A percentile compares a stretch with the other conserved stretches of the same genome.
Evolutionary conservation across 2,888 invertebrate species (phyloP).

Genomic region (Reticulitermes lucifugus): DNA sequence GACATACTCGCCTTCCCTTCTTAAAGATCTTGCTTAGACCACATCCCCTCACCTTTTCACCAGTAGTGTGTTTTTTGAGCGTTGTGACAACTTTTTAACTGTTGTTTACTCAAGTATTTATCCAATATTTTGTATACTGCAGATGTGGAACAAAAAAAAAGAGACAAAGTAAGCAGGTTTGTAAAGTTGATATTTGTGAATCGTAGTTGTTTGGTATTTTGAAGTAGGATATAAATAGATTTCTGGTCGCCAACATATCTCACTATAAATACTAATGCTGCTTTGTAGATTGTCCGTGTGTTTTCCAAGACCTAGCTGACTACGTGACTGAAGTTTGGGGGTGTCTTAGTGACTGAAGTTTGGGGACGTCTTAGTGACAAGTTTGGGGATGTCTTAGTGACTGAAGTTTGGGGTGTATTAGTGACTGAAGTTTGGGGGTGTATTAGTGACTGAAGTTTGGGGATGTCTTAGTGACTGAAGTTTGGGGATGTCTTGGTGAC

Average conservation of each 20-base stretch:
- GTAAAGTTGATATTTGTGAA: constrained; percentile 50
- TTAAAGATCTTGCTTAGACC: constrained; percentile 21
- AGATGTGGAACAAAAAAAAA: constrained; percentile 24
- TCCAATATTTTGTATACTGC: constrained; percentile 53
- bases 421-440: too few relatives aligned
- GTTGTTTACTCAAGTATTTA: constrained; percentile 53
- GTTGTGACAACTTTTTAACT: constrained; percentile 41
- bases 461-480: too few relatives aligned
- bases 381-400: not conserved
- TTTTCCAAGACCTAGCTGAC: not conserved
- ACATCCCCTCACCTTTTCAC: constrained; percentile 5
- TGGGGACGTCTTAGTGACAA: too few relatives aligned
- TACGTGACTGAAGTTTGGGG: too few relatives aligned
- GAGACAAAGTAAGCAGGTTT: constrained; percentile 25
- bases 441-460: too few relatives aligned
- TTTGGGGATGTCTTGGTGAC: too few relatives aligned
- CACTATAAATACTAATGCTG: constrained; percentile 32
- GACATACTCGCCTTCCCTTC: constrained; percentile 44
- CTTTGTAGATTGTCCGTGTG: constrained; percentile 30
- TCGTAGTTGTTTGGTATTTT: constrained; percentile 50
- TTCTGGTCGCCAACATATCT: constrained; percentile 44
- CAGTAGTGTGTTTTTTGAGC: constrained; percentile 9
- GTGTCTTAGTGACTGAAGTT: too few relatives aligned
- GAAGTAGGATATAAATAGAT: constrained; percentile 34
- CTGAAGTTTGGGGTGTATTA: too few relatives aligned